phyloP scores from a whole-genome alignment of 2,113 vertebrate species.

The Microtus richardsoni region DNA sequence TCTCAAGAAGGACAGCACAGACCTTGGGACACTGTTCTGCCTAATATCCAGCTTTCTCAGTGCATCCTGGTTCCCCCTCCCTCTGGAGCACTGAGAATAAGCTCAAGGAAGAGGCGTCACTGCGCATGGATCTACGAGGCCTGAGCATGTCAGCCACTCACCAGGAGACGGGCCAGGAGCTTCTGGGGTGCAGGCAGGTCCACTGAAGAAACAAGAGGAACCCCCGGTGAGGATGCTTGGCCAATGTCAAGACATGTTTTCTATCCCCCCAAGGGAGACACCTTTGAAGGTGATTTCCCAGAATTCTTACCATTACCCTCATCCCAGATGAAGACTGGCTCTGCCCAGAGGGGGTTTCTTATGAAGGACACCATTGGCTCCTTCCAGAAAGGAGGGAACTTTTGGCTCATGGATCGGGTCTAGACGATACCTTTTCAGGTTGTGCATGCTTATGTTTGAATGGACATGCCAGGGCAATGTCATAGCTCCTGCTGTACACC shows the following conservation, averaged over 20 bases:
- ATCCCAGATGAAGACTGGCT: background rate
- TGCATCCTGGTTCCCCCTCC: background rate
- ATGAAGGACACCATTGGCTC: background rate
- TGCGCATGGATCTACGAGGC: background rate
- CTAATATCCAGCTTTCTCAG: accelerated
- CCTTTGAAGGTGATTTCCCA: background rate
- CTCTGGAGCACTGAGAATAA: background rate
- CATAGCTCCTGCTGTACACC: background rate
- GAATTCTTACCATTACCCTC: accelerated
- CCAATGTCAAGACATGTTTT: accelerated
- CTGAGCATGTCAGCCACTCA: constrained; percentile 31
- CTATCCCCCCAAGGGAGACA: accelerated
- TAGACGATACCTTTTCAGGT: background rate
- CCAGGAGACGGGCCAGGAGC: constrained; percentile 78
- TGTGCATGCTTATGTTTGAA: accelerated
- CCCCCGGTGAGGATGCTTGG: background rate
- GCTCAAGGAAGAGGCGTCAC: accelerated
- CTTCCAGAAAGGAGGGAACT: background rate
- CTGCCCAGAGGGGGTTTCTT: background rate
- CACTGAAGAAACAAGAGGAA: constrained; percentile 48
- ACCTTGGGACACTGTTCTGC: background rate
- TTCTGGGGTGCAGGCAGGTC: constrained; percentile 72
- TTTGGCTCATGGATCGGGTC: accelerated
- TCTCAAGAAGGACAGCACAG: background rate
- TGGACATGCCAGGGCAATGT: background rate